phyloP scores from a whole-genome alignment of 1,140 invertebrate genomes.

The Luehdorfia chinensis region DNA sequence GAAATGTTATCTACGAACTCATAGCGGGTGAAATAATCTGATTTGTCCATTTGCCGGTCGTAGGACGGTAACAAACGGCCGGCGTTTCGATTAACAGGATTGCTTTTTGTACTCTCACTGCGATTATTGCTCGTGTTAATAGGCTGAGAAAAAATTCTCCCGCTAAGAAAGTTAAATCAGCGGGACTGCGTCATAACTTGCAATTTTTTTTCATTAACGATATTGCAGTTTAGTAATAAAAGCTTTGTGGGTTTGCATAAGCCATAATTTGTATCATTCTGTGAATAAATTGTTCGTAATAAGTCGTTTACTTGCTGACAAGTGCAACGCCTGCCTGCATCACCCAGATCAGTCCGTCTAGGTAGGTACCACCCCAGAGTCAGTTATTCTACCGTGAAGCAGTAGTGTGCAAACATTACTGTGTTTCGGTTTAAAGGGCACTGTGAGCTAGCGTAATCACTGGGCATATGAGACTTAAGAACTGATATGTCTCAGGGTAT shows the following conservation, averaged over 20 bases:
- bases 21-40: constrained; percentile 75
- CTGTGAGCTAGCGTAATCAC: too few species aligned
- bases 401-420: too few species aligned
- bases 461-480: too few species aligned
- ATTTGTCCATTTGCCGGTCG: constrained; percentile 74
- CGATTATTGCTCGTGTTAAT: constrained; percentile 46
- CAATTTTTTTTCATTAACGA: constrained; percentile 3
- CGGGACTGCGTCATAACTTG: neutral
- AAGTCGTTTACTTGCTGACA: too few species aligned
- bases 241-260: neutral
- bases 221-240: neutral
- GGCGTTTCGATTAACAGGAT: constrained; percentile 68
- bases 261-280: too few species aligned
- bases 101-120: constrained; percentile 59
- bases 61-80: constrained; percentile 61
- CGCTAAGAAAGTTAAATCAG: constrained; percentile 9
- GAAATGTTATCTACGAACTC: constrained; percentile 65
- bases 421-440: too few species aligned
- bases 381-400: too few species aligned
- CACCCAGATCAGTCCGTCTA: too few species aligned
- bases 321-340: too few species aligned
- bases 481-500: too few species aligned
- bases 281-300: too few species aligned
- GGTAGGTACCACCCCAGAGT: too few species aligned
- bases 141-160: constrained; percentile 28